Base-by-base conservation (phyloP, 2,888 invertebrate species). In the Podabrus alpinus region DNA sequence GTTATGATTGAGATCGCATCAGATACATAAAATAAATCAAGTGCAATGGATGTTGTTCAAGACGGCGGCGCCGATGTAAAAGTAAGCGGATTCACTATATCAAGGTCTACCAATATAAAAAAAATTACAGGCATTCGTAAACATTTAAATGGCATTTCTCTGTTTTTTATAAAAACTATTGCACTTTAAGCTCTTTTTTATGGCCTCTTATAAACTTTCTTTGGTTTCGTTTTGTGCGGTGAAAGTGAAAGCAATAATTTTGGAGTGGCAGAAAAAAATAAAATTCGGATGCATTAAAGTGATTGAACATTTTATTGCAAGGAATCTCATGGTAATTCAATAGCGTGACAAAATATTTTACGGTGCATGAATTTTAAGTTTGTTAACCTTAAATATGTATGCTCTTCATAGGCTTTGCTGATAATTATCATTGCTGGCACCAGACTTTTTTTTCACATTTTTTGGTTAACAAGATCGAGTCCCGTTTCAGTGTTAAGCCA, bases 341-440 rank as follows among this genome's bases (percentile, higher is more conserved):
- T 71, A 73, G 76, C 76, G 76, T 76, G 73, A 73, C 73, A 73
- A 76, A 73, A 71, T 73, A 76, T 76, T 76, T 73, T 76, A 76
- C 73, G 73, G 73, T 76, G 73, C 67, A 73, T 69, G 68, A 73
- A 73, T 76, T 73, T 29, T 64, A 68, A 69, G 76, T 76, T 76
- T 76, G 62, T 76, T 76, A 70, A 76, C 76, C 76, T 76, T 68
- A 60, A 62, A 73, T n/a, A n/a, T 68, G 69, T 67, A 67, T 72
- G 61, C 67, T 45, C 64, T 71, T 71, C 64, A 17, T 64, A 66
- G 62, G 59, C 17, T 19, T 69, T 69, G 61, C 24, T 69, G 60
- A 61, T 60, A 71, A 64, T 64, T 64, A 64, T 64, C 62, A 64
- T 45, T n/a, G n/a, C 13, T 21, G 62, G 62, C 62, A 64, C 62